Conservation (phyloP, 2,888 invertebrate species). For the Drosophila yooni region DNA sequence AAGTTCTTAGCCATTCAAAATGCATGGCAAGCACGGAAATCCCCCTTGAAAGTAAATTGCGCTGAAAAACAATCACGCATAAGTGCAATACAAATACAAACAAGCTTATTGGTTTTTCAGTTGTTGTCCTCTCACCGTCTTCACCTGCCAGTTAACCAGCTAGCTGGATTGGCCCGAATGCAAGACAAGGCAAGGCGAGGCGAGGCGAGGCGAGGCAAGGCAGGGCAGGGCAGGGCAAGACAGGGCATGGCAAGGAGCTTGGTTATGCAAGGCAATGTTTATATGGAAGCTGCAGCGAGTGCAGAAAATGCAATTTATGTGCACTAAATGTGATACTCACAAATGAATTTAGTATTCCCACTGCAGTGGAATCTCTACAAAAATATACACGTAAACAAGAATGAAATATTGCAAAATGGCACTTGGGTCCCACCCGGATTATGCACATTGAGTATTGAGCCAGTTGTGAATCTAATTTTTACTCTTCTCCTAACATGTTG, state of each 20-base stretch:
- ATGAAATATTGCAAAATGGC: slow-evolving; percentile 7
- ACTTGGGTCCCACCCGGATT: slow-evolving; percentile 4
- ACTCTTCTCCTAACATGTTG: neutral
- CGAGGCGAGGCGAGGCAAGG: neutral
- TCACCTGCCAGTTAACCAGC: slow-evolving; percentile 31
- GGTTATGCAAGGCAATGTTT: slow-evolving; percentile 23
- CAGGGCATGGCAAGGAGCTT: neutral
- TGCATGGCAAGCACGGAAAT: slow-evolving; percentile 44
- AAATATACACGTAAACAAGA: slow-evolving; percentile 9
- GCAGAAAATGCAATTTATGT: slow-evolving; percentile 31
- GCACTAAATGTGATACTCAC: slow-evolving; percentile 19
- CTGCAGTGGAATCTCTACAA: neutral
- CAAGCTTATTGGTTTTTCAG: slow-evolving; percentile 63
- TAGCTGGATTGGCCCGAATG: slow-evolving; percentile 1
- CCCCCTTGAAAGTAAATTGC: slow-evolving; percentile 61
- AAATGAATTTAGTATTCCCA: slow-evolving; percentile 9
- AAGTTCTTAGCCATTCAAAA: slow-evolving; percentile 38
- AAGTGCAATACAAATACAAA: slow-evolving; percentile 67
- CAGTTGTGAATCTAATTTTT: neutral
- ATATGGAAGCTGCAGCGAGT: slow-evolving; percentile 24
- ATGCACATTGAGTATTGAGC: neutral
- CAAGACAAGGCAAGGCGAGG: neutral
- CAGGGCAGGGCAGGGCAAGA: neutral
- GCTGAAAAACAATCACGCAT: slow-evolving; percentile 66
- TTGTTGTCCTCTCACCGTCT: slow-evolving; percentile 34